These are phyloP conservation scores for Philypnodon macrostomus DNA, from an alignment of 2,797 vertebrate genomes.

Conservation along the genomic window DNA sequence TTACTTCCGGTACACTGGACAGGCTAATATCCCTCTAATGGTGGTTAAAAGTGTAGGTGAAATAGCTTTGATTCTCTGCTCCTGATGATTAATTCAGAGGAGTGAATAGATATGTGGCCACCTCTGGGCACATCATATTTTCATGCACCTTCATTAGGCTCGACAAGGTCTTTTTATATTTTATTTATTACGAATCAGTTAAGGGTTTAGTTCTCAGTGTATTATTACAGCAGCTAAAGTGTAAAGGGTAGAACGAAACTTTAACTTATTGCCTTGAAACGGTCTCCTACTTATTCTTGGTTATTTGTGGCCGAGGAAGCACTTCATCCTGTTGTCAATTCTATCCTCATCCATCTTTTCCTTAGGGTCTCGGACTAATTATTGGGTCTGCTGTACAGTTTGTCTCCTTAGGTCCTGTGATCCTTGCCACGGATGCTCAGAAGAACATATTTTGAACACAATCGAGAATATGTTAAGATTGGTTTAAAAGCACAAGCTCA, in stretches of 20 bases:
- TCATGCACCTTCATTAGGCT: not conserved
- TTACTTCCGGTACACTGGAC: too few relatives aligned
- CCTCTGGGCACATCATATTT: slow-evolving; percentile 1
- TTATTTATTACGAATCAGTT: not conserved
- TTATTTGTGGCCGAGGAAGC: too few relatives aligned
- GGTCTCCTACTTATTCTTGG: too few relatives aligned
- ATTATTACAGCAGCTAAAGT: too few relatives aligned
- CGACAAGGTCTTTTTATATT: not conserved
- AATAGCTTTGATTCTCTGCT: not conserved
- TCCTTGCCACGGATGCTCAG: too few relatives aligned
- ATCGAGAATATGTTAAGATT: too few relatives aligned
- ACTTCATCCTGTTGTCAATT: slow-evolving; percentile 41
- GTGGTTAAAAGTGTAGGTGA: not conserved
- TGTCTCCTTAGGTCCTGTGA: slow-evolving; percentile 38
- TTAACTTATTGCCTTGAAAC: too few relatives aligned
- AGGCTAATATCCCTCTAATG: too few relatives aligned
- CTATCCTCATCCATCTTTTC: slow-evolving; percentile 57
- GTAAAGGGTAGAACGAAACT: too few relatives aligned
- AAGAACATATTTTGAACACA: too few relatives aligned
- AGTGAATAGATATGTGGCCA: slow-evolving; percentile 2
- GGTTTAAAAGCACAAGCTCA: too few relatives aligned
- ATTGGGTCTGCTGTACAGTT: slow-evolving; percentile 28
- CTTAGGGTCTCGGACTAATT: slow-evolving; percentile 52
- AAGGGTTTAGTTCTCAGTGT: too few relatives aligned
- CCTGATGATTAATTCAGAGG: slow-evolving; percentile 5